A percentile compares a stretch with the other conserved stretches of the same genome.
phyloP scores from a whole-genome alignment of 1,140 invertebrate genomes.

The Zaprionus kolodkinae region DNA sequence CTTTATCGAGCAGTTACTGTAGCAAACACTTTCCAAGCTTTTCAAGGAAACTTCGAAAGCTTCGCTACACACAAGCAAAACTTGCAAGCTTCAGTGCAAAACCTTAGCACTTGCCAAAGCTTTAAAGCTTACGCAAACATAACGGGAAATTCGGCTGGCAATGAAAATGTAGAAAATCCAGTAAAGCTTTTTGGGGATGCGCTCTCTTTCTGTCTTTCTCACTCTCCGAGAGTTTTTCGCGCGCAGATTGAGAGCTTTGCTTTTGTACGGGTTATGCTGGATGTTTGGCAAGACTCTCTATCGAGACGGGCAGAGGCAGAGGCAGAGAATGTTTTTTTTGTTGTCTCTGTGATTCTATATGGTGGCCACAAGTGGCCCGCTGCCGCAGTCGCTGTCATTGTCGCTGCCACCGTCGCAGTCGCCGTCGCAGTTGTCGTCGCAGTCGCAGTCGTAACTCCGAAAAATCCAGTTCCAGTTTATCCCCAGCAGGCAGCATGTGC shows the following conservation, averaged over 20 bases:
- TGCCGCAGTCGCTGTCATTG: constrained; percentile 14
- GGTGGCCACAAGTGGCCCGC: constrained; percentile 51
- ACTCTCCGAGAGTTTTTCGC: constrained; percentile 19
- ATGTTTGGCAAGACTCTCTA: constrained; percentile 36
- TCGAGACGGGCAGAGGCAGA: constrained; percentile 53
- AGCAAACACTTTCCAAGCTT: not conserved
- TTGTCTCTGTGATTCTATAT: constrained; percentile 74
- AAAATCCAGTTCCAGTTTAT: constrained; percentile 84
- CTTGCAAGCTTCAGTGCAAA: constrained; percentile 7
- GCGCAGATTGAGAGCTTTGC: constrained; percentile 47
- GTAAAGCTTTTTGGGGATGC: constrained; percentile 12
- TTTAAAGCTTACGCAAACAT: constrained; percentile 13
- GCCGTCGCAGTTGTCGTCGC: constrained; percentile 6
- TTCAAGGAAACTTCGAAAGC: constrained; percentile 2
- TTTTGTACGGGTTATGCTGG: constrained; percentile 52
- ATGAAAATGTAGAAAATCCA: constrained; percentile 1
- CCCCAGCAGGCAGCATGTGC: constrained; percentile 83
- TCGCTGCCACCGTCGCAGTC: constrained; percentile 8
- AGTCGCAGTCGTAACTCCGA: constrained; percentile 63
- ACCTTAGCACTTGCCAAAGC: not conserved
- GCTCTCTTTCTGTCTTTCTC: not conserved
- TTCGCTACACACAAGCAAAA: not conserved
- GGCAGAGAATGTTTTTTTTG: too few species aligned
- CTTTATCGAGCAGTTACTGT: not conserved
- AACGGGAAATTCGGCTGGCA: constrained; percentile 35